These are phyloP conservation scores for Python bivittatus DNA, from an alignment of 2,113 vertebrate genomes.

Conservation along the genomic window DNA sequence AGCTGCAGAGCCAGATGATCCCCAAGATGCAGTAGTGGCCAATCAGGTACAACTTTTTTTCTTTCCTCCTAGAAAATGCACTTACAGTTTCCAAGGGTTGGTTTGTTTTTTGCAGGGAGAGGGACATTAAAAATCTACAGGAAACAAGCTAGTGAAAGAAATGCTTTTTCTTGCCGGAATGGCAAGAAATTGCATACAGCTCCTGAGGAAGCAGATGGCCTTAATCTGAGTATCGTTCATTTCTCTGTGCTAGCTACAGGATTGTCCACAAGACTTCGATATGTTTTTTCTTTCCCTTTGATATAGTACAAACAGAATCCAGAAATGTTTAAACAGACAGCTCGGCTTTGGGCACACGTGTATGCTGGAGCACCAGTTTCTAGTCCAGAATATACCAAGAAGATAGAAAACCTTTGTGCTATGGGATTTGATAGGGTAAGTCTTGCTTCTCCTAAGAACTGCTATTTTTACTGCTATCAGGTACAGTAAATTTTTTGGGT, in stretches of 20 bases:
- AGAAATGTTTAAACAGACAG: slow-evolving; percentile 99
- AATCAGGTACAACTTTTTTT: slow-evolving; percentile 84
- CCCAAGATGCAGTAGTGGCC: slow-evolving; percentile 97
- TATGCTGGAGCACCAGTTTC: slow-evolving; percentile 94
- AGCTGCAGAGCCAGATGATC: slow-evolving; percentile 96
- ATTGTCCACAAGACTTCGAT: slow-evolving; percentile 8
- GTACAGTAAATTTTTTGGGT: background rate
- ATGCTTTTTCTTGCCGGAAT: background rate
- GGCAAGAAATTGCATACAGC: background rate
- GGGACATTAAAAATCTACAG: background rate
- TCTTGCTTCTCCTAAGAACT: slow-evolving; percentile 27
- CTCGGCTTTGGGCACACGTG: slow-evolving; percentile 95
- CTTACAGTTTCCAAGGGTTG: background rate
- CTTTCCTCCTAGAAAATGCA: background rate
- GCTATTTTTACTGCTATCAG: background rate
- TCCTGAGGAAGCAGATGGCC: background rate
- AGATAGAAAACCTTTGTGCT: slow-evolving; percentile 99
- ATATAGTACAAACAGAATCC: slow-evolving; percentile 98
- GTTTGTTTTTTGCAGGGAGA: background rate
- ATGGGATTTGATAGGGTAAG: slow-evolving; percentile 99
- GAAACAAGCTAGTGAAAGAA: background rate
- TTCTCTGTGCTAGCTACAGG: background rate
- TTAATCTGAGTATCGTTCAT: background rate
- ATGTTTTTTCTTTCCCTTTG: slow-evolving; percentile 30
- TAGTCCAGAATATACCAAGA: slow-evolving; percentile 95